Base-by-base conservation (phyloP, 2,888 invertebrate species). In the Crossocerus cetratus region DNA sequence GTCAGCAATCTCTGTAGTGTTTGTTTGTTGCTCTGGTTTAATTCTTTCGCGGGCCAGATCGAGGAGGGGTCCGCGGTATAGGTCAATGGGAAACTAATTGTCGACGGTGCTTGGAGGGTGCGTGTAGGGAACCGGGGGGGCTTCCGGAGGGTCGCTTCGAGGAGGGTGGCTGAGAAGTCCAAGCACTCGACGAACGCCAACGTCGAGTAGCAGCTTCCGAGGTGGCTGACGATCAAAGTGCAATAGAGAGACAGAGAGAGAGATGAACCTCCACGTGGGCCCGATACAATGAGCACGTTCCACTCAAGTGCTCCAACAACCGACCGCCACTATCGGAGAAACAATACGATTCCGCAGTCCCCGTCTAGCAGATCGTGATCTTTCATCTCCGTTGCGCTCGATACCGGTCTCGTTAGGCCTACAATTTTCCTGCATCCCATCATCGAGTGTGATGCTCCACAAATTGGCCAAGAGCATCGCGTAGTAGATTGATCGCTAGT, bases 251-350 rank as follows among this genome's bases (percentile, higher is more conserved):
- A 79, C 80, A 78, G 85, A 80, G 81, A 71, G 80, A 49, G 49
- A 49, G 49, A 49, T 49, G 11, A 32, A 32, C 32, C 32, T 32
- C 32, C 32, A 49, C 16, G 49, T 14, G 49, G 49, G 14, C 1
- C 49, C 49, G 16, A 16, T 16, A 49, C 49, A 81, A 86, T 78
- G 83, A 88, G 88, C 84, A 85, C 84, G 81, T 86, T 87, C 84
- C 87, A 89, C 83, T 89, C 86, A 86, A 90, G 89, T 88, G 88
- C 83, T 74, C 84, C 86, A 83, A 86, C 86, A 87, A 87, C 87
- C 87, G 86, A 89, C 88, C 88, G 87, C 86, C 83, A 81, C 83
- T 83, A 85, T 82, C 83, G 80, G 83, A 85, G 86, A 89, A 88
- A 89, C 88, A 88, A 88, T 87, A 80, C 84, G 76, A 77, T 74